phyloP scores from a whole-genome alignment of 1,140 invertebrate genomes.

The Thereuonema tuberculata region DNA sequence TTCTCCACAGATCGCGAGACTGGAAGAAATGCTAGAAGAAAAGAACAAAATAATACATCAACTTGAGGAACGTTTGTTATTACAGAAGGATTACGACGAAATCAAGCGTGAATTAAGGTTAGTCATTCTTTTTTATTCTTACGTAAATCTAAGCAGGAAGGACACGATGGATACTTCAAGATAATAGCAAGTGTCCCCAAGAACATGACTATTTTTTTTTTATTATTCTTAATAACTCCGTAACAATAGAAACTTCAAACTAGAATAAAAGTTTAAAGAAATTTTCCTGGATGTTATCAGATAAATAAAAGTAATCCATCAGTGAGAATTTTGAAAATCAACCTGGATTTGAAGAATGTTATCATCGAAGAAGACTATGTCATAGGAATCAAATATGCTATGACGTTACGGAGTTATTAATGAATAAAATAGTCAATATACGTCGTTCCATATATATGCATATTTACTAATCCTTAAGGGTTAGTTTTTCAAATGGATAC shows the following conservation, averaged over 20 bases:
- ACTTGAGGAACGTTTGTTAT: slow-evolving; percentile 67
- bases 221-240: not conserved
- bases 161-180: no score
- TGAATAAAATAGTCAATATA: no score
- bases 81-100: slow-evolving; percentile 78
- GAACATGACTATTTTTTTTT: not conserved
- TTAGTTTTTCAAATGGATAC: no score
- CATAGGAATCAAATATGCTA: no score
- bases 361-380: no score
- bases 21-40: slow-evolving; percentile 77
- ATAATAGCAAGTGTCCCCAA: not conserved
- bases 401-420: no score
- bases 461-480: no score
- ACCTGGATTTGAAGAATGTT: no score
- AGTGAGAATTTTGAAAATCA: no score
- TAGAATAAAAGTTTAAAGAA: not conserved
- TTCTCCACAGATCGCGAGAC: slow-evolving; percentile 45
- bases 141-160: no score
- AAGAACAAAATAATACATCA: slow-evolving; percentile 70
- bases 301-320: no score
- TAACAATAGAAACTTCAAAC: not conserved
- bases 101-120: slow-evolving; percentile 69
- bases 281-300: not conserved
- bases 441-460: no score
- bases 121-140: slow-evolving; percentile 14